Conservation (phyloP, 2,888 invertebrate genomes). For the Mayetiola destructor region DNA sequence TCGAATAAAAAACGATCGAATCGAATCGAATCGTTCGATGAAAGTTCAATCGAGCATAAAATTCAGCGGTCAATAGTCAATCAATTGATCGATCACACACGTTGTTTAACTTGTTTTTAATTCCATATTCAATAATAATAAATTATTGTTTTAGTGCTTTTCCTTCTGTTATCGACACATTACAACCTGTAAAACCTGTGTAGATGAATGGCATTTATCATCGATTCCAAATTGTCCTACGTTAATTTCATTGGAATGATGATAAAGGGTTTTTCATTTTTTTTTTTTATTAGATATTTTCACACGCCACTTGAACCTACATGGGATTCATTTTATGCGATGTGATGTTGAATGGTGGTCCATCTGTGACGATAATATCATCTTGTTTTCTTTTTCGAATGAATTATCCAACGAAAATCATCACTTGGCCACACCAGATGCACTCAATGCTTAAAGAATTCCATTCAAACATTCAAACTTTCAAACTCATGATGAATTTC, state of each 20-base stretch:
- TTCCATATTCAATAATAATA: too few relatives aligned
- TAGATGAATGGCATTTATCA: background rate
- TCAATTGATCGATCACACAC: background rate
- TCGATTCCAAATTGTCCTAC: background rate
- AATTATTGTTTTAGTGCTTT: background rate
- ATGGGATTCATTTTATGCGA: background rate
- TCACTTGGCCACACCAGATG: constrained; percentile 12
- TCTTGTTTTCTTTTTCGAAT: too few relatives aligned
- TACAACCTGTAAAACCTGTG: background rate
- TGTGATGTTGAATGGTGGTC: background rate
- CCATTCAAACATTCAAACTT: too few relatives aligned
- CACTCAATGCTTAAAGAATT: background rate
- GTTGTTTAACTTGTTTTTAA: background rate
- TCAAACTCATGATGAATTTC: constrained; percentile 10
- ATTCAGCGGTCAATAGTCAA: background rate
- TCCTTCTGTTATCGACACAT: background rate
- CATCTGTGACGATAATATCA: background rate
- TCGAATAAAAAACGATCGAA: too few relatives aligned
- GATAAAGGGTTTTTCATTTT: constrained; percentile 2
- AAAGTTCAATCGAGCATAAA: too few relatives aligned
- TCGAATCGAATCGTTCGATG: too few relatives aligned
- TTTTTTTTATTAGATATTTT: constrained; percentile 1
- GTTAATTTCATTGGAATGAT: background rate
- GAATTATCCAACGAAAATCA: background rate
- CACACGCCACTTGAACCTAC: constrained; percentile 11